Percentiles rank a stretch among this genome's conserved stretches.
Conservation (phyloP, 2,888 invertebrate genomes). For the Operophtera brumata region DNA sequence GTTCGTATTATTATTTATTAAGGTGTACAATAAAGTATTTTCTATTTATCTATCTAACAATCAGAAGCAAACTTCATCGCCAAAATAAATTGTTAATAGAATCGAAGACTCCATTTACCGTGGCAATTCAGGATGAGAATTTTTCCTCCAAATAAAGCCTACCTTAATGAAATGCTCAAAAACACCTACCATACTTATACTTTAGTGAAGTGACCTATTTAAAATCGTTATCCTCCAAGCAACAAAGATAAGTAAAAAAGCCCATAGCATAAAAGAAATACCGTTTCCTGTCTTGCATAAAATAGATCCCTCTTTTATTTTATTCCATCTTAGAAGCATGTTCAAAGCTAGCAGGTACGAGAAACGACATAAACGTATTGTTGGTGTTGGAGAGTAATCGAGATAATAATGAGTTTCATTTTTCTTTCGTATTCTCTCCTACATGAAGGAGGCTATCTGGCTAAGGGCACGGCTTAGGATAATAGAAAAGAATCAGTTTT, state of each 20-base stretch:
- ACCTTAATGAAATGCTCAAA: neutral
- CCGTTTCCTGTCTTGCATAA: constrained; percentile 8
- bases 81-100: neutral
- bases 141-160: neutral
- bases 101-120: neutral
- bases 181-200: neutral
- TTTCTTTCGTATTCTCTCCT: constrained; percentile 34
- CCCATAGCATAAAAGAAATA: constrained; percentile 2
- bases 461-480: constrained; percentile 26
- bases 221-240: neutral
- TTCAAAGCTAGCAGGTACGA: constrained; percentile 32
- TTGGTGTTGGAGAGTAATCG: constrained; percentile 35
- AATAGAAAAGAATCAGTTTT: constrained; percentile 28
- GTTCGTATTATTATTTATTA: too few relatives aligned
- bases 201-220: neutral
- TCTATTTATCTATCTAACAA: too few relatives aligned
- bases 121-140: neutral
- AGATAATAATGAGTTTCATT: constrained; percentile 37
- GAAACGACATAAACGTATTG: constrained; percentile 37
- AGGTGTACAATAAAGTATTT: too few relatives aligned
- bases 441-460: constrained; percentile 25
- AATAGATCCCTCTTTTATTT: constrained; percentile 28
- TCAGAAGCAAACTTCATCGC: too few relatives aligned
- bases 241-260: constrained; percentile 5
- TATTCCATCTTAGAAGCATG: constrained; percentile 26